Evolutionary conservation across 1,140 invertebrate genomes (phyloP), one percentile per base, ranked within the genome.

Genomic region (Dendroctonus ponderosae): DNA sequence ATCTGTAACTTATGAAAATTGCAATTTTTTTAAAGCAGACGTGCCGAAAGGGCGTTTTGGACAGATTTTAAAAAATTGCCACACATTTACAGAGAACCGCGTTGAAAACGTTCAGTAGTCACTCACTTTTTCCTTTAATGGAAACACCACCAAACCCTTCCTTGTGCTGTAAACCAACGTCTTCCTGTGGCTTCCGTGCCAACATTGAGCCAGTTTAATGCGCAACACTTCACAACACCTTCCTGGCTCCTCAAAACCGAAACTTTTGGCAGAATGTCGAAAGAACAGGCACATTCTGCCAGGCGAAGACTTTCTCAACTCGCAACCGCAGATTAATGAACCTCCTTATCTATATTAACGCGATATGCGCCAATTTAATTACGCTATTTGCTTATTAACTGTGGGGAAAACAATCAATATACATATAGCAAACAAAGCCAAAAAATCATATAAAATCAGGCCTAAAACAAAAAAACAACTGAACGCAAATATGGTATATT

Each of bases 101-200:
- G 0, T 14, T 46, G 4, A 11, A 46, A 3, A 11, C n/a, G 9
- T 46, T 46, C 41, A 38, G 59, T n/a, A 9, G 3, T 58, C 39
- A 57, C 50, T 62, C 63, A 71, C 71, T 63, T 70, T 71, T 59
- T 72, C 69, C 43, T 73, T 62, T 51, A 14, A 12, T 8, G 72
- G 72, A 68, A 73, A 73, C 15, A 59, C 40, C 42, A 73, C 60
- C 6, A 67, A 42, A 38, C 54, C 61, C 61, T 62, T 66, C 2
- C 12, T 7, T n/a, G 72, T 66, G 54, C 52, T 68, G 61, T 73
- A 74, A 53, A 74, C 71, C 11, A 71, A 43, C n/a, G 73, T 74
- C 63, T 60, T 67, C 51, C 71, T 62, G 7, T 58, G 43, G 48
- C 64, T 46, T 9, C 73, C 71, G 46, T 73, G 70, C 43, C 57